Conservation (phyloP, 2,113 vertebrate genomes). For the Lagopus leucura region DNA sequence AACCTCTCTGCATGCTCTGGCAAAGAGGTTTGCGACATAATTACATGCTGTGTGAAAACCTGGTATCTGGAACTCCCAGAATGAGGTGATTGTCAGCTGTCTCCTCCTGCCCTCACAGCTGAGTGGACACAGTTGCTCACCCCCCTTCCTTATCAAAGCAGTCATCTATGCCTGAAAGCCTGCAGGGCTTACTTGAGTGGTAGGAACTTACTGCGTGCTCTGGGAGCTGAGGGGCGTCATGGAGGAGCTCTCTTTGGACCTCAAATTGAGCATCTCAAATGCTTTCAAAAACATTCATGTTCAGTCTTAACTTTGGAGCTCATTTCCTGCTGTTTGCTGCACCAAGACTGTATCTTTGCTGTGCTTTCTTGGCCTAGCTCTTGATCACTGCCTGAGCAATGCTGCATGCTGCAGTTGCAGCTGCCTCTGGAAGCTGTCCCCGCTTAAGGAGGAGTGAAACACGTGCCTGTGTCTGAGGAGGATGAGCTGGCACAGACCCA, state of each 20-base stretch:
- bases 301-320: neutral
- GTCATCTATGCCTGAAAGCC: neutral
- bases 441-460: neutral
- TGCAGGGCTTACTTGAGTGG: neutral
- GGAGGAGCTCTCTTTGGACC: neutral
- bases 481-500: neutral
- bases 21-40: neutral
- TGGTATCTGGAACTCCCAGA: neutral
- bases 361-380: neutral
- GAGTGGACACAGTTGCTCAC: neutral
- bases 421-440: neutral
- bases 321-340: neutral
- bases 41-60: neutral
- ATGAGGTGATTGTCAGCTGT: neutral
- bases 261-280: neutral
- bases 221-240: neutral
- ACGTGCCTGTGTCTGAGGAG: neutral
- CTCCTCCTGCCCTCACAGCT: neutral
- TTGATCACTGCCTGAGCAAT: neutral
- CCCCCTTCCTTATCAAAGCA: neutral
- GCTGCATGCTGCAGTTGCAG: neutral
- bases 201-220: neutral
- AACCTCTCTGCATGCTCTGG: neutral
- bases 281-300: accelerated
- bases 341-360: neutral